These are phyloP conservation scores for Frieseomelitta varia DNA, from an alignment of 1,140 invertebrate genomes.

Conservation along the genomic window DNA sequence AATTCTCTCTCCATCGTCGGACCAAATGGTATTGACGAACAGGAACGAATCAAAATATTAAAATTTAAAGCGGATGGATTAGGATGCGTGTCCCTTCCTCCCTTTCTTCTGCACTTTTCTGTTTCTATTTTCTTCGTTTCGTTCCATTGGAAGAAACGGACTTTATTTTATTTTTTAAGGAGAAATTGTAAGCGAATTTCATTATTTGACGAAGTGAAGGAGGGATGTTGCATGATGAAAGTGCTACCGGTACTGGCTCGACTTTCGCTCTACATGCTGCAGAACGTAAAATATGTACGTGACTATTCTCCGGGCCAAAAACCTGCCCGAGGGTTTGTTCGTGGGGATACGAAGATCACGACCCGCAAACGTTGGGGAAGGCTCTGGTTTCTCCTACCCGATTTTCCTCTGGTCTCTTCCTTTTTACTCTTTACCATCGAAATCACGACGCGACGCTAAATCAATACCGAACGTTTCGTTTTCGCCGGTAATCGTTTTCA, in stretches of 20 bases:
- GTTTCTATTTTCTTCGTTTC: no score
- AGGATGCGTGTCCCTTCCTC: neutral
- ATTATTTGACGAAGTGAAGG: neutral
- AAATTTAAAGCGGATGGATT: slow-evolving; percentile 19
- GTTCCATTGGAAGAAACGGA: no score
- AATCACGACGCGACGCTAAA: slow-evolving; percentile 20
- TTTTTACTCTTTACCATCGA: neutral
- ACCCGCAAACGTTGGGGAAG: slow-evolving; percentile 46
- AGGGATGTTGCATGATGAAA: neutral
- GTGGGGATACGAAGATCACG: slow-evolving; percentile 43
- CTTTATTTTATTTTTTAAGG: neutral
- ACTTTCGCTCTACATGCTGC: slow-evolving; percentile 10
- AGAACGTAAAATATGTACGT: slow-evolving; percentile 27
- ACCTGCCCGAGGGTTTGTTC: slow-evolving; percentile 30
- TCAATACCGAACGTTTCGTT: neutral
- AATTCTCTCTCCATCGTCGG: slow-evolving; percentile 16
- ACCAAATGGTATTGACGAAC: neutral
- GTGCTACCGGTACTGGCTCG: neutral
- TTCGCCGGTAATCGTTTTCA: neutral
- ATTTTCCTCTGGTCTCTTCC: slow-evolving; percentile 7
- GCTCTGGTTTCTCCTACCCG: slow-evolving; percentile 35
- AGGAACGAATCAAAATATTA: slow-evolving; percentile 12
- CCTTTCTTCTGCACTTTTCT: neutral
- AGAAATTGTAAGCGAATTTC: neutral
- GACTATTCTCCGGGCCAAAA: slow-evolving; percentile 41